Evolutionary conservation across 2,113 vertebrate species (phyloP), one percentile per base, ranked within the genome.

Genomic region (Taxidea taxus): DNA sequence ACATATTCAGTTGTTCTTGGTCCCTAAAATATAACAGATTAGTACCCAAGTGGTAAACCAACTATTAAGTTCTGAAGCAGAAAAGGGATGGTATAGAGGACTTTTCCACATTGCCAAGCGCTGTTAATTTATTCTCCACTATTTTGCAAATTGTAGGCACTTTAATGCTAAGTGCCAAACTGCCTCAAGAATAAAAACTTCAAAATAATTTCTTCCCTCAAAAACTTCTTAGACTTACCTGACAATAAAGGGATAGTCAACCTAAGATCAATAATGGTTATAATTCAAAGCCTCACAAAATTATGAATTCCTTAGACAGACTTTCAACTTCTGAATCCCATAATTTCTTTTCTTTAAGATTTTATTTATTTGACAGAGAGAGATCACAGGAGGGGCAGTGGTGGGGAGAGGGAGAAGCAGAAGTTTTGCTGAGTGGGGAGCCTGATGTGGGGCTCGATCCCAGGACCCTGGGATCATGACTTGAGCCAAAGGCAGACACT

Each of bases 121-220:
- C 37, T 20, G 34, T 90, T 84, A 20, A 54, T 58, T 80, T 64
- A 37, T 68, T 93, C 39, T 84, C 42, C n/a, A 91, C 21, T 64
- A 64, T 51, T 97, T 42, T 84, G 27, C 93, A 70, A 90, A 47
- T 39, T 81, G 15, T 37, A 81, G 62, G 31, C 23, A 83, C 90
- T 89, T 87, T 66, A 34, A 68, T 78, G 90, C 27, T 88, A 87
- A 87, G 60, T 88, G 31, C 31, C 14, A 88, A 90, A 87, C 18
- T 75, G 23, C 18, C n/a, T 81, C 31, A 81, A 96, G n/a, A 87
- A 92, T 25, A 74, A 93, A 97, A 92, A 77, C 9, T 39, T 83
- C 47, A 49, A 49, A 80, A 62, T 47, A 77, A 88, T 49, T 44
- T 82, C 39, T 87, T 31, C 47, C n/a, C 23, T 87, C 18, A 37